Base-by-base conservation (phyloP, 2,797 vertebrate genomes). In the Sciaenops ocellatus region DNA sequence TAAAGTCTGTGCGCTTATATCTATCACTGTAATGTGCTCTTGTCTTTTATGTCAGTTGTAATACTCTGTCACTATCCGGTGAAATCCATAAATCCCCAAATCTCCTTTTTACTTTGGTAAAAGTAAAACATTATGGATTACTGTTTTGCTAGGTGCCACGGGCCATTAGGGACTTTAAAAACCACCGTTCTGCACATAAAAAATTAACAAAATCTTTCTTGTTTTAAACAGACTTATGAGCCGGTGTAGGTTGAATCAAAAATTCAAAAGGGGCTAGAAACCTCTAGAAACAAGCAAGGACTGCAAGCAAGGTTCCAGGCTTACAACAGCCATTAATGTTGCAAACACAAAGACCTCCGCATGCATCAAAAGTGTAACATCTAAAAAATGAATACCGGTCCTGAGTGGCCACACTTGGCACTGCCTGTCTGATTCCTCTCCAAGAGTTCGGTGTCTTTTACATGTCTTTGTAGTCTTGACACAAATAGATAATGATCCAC, bases 1-100 rank as follows among this genome's bases (percentile, higher is more conserved):
- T 64, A 44, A 66, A 63, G 47, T 69, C 38, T 26, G 22, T 3
- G 10, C 22, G 34, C 42, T 38, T 73, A 42, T 20, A 80, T 76
- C 34, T 64, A 50, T 64, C 68, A 63, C 59, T 75, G 54, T 72
- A 79, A 84, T 75, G 73, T 26, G 8, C 34, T 65, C 28, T 30
- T 74, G 68, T 57, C 59, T 72, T 76, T 34, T 48, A 38, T 50
- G 6, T 67, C 59, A 66, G 56, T 13, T 54, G 51, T 22, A 22
- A 55, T 69, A 52, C 41, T 66, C 55, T 54, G 41, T 64, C 47
- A 55, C 20, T 12, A 46, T 62, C 50, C 50, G 17, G 10, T n/a
- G 24, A 16, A 61, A 64, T 51, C 10, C 12, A 24, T 46, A 54
- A n/a, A 20, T 60, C 46, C 44, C 46, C 15, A 41, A 18, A 26